Conservation (phyloP, 2,797 vertebrate species). For the Decapterus maruadsi region DNA sequence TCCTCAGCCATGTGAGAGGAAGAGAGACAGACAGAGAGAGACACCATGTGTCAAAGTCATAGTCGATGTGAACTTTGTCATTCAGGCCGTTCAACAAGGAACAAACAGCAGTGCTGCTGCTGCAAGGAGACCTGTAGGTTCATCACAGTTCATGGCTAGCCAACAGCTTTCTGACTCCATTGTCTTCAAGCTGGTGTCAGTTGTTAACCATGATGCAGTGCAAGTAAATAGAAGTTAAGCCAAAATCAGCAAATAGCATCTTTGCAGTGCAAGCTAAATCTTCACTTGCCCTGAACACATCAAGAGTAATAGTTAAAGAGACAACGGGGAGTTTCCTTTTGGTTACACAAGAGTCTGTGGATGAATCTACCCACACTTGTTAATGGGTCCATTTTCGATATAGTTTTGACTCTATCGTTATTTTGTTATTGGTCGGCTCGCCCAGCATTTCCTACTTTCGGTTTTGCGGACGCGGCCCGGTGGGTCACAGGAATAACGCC, state of each 20-base stretch:
- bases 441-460: no score
- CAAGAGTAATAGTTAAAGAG: no score
- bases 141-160: neutral
- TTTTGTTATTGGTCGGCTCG: no score
- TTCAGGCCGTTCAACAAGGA: neutral
- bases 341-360: no score
- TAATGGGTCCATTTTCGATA: no score
- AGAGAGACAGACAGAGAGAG: constrained; percentile 17
- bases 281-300: neutral
- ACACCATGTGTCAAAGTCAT: constrained; percentile 4
- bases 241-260: neutral
- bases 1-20: constrained; percentile 10
- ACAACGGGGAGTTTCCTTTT: no score
- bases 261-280: neutral
- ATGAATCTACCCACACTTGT: no score
- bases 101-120: neutral
- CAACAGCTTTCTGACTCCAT: neutral
- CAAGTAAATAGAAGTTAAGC: neutral
- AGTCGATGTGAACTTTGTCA: neutral
- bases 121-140: neutral
- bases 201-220: neutral
- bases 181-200: neutral
- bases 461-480: no score
- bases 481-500: no score
- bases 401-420: no score